Evolutionary conservation across 1,140 invertebrate species (phyloP).

Genomic region (Apis cerana): DNA sequence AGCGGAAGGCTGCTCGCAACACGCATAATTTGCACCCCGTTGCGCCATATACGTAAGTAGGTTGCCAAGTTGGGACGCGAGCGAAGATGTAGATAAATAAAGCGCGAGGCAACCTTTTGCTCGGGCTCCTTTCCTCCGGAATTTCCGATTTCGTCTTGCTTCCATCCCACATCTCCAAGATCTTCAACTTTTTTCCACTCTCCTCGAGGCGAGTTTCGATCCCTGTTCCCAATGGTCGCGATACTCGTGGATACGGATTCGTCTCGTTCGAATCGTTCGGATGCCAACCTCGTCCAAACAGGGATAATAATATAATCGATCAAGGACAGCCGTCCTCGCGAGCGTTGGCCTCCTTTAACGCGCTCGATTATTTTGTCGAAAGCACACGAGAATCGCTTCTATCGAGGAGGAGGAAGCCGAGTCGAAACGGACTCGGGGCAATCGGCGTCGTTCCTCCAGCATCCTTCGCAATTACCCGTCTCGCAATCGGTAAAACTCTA

Average conservation of each 20-base stretch:
- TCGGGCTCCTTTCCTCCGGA: constrained; percentile 15
- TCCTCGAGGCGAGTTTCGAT: too few relatives aligned
- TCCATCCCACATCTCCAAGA: too few relatives aligned
- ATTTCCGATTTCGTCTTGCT: not conserved
- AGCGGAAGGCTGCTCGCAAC: constrained; percentile 25
- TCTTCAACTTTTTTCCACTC: not conserved
- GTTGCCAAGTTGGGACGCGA: constrained; percentile 39
- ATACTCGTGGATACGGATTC: not conserved
- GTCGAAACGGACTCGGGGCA: too few relatives aligned
- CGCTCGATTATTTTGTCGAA: too few relatives aligned
- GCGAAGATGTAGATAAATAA: constrained; percentile 72
- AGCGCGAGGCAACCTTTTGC: constrained; percentile 60
- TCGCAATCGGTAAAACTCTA: constrained; percentile 58
- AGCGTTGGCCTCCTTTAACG: not conserved
- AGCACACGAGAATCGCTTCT: too few relatives aligned
- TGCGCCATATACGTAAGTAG: constrained; percentile 64
- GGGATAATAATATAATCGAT: not conserved
- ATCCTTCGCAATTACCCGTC: constrained; percentile 58
- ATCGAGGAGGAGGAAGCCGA: constrained; percentile 11
- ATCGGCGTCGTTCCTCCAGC: too few relatives aligned
- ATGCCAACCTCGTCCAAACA: constrained; percentile 52
- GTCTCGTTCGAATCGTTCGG: too few relatives aligned
- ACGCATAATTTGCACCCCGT: constrained; percentile 45
- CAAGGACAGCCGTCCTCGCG: not conserved
- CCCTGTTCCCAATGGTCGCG: not conserved